A percentile compares a stretch with the other conserved stretches of the same genome.
phyloP scores from a whole-genome alignment of 1,140 invertebrate genomes.

The Dufourea novaeangliae region DNA sequence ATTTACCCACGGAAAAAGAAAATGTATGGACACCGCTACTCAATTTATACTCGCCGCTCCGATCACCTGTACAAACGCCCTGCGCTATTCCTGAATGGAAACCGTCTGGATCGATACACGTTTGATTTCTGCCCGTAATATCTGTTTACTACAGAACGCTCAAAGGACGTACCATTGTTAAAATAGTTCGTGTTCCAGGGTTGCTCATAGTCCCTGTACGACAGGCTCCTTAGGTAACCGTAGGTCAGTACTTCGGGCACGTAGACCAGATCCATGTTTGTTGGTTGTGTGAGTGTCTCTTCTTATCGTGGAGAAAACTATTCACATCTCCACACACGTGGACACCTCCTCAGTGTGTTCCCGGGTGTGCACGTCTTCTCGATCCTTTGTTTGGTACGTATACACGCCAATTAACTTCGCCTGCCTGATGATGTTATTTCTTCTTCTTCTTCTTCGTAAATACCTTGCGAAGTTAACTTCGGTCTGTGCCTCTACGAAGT shows the following conservation, averaged over 20 bases:
- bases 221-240: constrained; percentile 77
- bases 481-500: neutral
- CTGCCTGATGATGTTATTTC: too few species aligned
- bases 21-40: too few species aligned
- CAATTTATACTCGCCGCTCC: too few species aligned
- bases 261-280: constrained; percentile 77
- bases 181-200: constrained; percentile 78
- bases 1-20: too few species aligned
- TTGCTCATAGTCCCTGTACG: constrained; percentile 82
- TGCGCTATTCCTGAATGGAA: too few species aligned
- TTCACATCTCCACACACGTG: neutral
- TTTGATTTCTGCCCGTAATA: neutral
- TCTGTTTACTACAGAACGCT: neutral
- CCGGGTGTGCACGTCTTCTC: neutral
- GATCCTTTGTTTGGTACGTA: too few species aligned
- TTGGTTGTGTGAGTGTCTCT: neutral
- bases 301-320: neutral
- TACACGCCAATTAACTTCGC: too few species aligned
- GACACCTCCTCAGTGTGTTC: neutral
- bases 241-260: constrained; percentile 78
- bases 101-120: neutral
- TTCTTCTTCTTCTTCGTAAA: too few species aligned
- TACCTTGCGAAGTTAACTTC: neutral
- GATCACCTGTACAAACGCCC: too few species aligned
- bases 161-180: constrained; percentile 68